phyloP scores from a whole-genome alignment of 1,140 invertebrate genomes.

The Chironomus striatipennis region DNA sequence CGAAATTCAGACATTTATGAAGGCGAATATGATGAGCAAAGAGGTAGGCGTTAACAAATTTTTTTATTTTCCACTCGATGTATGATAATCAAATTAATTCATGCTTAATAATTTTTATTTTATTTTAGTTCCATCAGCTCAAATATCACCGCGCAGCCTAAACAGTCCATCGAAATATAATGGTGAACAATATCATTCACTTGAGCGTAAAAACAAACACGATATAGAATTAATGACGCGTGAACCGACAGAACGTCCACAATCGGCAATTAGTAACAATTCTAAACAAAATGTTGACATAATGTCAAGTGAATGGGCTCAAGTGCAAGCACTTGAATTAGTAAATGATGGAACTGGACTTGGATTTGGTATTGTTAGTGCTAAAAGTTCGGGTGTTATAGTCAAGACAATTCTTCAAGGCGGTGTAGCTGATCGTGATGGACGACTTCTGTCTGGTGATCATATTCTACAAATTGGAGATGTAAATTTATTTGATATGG shows the following conservation, averaged over 20 bases:
- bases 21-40: conserved; percentile 45
- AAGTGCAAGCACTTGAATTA: conserved; percentile 91
- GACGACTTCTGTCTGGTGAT: conserved; percentile 86
- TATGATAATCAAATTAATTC: neutral
- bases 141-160: conserved; percentile 46
- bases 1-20: conserved; percentile 44
- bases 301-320: conserved; percentile 87
- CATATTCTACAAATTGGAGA: conserved; percentile 95
- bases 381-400: conserved; percentile 90
- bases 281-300: conserved; percentile 64
- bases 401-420: conserved; percentile 95
- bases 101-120: neutral
- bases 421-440: conserved; percentile 90
- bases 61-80: neutral
- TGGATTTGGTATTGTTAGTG: conserved; percentile 94
- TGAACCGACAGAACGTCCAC: conserved; percentile 45
- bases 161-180: conserved; percentile 35
- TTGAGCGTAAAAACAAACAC: conserved; percentile 3
- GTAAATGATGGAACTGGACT: conserved; percentile 92
- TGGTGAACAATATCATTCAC: conserved; percentile 20
- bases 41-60: conserved; percentile 29
- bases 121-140: conserved; percentile 43
- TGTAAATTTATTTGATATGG: conserved; percentile 79
- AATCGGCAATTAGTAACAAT: conserved; percentile 60
- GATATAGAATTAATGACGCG: conserved; percentile 29